Evolutionary conservation across 2,797 vertebrate genomes (phyloP), one percentile per base, ranked within the genome.

Genomic region (Dendrocincla fuliginosa): DNA sequence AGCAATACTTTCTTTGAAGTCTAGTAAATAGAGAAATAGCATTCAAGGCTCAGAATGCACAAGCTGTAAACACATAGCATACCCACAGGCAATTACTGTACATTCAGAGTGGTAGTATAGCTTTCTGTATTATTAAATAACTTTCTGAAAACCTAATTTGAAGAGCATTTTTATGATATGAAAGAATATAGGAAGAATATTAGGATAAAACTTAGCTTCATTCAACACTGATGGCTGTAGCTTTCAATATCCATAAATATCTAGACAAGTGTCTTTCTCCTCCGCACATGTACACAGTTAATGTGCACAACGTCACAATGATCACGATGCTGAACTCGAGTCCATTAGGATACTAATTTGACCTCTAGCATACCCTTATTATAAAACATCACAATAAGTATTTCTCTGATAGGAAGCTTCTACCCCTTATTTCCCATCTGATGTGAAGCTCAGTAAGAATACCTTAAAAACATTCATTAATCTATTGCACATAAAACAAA

Each of bases 121-220:
- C 53, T 93, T 85, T 97, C 84, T 90, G 46, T 94, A 87, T 89
- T 90, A 83, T 95, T 93, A 81, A 68, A 86, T 93, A 94, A 92
- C 87, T 91, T 96, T 69, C 91, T 94, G 68, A 94, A 96, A 97
- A 83, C 64, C 49, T 80, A 93, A 94, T 95, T 94, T 92, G 44
- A 50, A 87, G 85, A 42, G 60, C 77, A 93, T 56, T 41, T 89
- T 92, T 81, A 74, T 87, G 86, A 90, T 90, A 52, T 75, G 67
- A 69, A 79, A 96, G 59, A n/a, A n/a, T n/a, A n/a, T n/a, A 70
- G 71, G 59, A 82, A 85, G 76, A 67, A 41, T 41, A 41, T 82
- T 89, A 74, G 44, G 47, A 18, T 63, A 53, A 87, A 64, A 10
- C 44, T 93, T 73, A 53, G 23, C 55, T 88, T 49, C 89, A 67